Percentiles rank a stretch among this genome's conserved stretches.
These are phyloP conservation scores for Crossaster papposus DNA, from an alignment of 53 echinoderm and acorn worm species.

Conservation along the genomic window DNA sequence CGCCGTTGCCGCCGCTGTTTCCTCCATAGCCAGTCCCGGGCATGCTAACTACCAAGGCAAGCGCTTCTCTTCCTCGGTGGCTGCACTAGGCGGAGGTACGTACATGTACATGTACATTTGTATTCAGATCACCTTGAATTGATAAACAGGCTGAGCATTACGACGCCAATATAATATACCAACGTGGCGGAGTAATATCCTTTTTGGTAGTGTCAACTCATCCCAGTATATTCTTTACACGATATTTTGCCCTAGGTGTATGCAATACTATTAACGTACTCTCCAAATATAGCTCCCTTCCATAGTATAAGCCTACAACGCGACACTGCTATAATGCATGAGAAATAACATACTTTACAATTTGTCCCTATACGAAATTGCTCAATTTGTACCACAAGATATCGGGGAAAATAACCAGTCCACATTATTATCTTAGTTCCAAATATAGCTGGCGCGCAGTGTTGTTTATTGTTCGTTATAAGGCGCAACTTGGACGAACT, in stretches of 20 bases:
- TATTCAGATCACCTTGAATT: background rate
- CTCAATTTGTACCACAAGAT: background rate
- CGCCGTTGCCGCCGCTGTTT: background rate
- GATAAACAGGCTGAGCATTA: background rate
- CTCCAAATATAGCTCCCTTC: background rate
- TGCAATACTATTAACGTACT: background rate
- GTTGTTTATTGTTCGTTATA: background rate
- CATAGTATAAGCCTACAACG: too few species aligned
- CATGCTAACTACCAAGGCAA: constrained; percentile 66
- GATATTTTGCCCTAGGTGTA: background rate
- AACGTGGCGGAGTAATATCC: background rate
- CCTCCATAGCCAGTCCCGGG: constrained; percentile 52
- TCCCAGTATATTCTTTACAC: background rate
- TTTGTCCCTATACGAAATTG: background rate
- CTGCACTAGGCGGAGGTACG: constrained; percentile 47
- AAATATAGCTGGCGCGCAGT: background rate
- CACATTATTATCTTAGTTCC: background rate
- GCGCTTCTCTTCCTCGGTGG: constrained; percentile 46
- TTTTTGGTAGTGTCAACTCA: background rate
- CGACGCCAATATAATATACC: background rate
- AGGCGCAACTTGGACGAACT: background rate
- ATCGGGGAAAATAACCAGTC: background rate
- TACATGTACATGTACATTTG: background rate
- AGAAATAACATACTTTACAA: too few species aligned
- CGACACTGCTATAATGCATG: too few species aligned